These are phyloP conservation scores for Eustalomyia histrio DNA, from an alignment of 2,888 invertebrate genomes.

Conservation along the genomic window DNA sequence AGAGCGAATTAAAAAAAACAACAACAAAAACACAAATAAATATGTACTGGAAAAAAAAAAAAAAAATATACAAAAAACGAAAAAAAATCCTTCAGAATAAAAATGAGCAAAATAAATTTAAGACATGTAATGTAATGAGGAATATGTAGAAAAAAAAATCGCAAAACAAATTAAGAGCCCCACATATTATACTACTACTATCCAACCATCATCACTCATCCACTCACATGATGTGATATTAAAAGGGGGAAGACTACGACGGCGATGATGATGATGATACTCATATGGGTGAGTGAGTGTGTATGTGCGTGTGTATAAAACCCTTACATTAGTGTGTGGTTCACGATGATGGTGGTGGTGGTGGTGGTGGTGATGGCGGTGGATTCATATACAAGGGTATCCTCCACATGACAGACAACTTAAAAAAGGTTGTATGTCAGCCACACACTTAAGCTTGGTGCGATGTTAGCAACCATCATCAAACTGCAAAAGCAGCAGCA, in stretches of 20 bases:
- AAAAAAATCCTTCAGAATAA: slow-evolving; percentile 49
- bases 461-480: background rate
- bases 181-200: background rate
- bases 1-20: slow-evolving; percentile 42
- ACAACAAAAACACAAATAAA: slow-evolving; percentile 1
- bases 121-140: slow-evolving; percentile 38
- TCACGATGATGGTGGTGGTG: background rate
- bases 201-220: background rate
- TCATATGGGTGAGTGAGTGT: background rate
- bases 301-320: background rate
- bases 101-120: slow-evolving; percentile 48
- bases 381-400: background rate
- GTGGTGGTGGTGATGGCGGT: background rate
- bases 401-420: background rate
- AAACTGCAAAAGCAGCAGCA: slow-evolving; percentile 10
- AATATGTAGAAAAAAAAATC: background rate
- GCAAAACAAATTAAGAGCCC: slow-evolving; percentile 12
- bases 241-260: too few species aligned
- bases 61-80: too few species aligned
- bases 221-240: background rate
- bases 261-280: background rate
- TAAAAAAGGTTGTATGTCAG: slow-evolving; percentile 48
- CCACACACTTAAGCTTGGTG: slow-evolving; percentile 46
- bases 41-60: background rate
- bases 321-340: background rate